Percentiles rank a stretch among this genome's conserved stretches.
Conservation (phyloP, 2,888 invertebrate genomes). For the Acanthosepion esculentum region DNA sequence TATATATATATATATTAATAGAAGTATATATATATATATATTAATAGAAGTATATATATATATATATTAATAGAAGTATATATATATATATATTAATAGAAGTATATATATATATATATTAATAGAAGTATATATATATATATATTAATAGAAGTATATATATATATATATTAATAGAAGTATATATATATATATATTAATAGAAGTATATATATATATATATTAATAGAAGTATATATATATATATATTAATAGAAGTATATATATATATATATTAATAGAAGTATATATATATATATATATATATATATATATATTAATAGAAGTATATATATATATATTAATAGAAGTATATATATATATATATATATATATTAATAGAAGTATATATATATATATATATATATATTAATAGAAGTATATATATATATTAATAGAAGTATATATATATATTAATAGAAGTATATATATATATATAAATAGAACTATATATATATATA, state of each 20-base stretch:
- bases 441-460: neutral
- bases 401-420: neutral
- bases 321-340: too few species aligned
- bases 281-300: too few species aligned
- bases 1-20: neutral
- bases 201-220: neutral
- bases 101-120: too few species aligned
- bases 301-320: too few species aligned
- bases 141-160: neutral
- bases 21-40: neutral
- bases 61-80: neutral
- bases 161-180: neutral
- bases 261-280: too few species aligned
- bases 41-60: neutral
- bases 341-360: neutral
- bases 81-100: neutral
- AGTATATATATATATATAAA: neutral
- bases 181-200: too few species aligned
- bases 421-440: neutral
- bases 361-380: neutral
- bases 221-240: too few species aligned
- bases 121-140: neutral
- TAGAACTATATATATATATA: neutral
- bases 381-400: constrained; percentile 43
- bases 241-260: too few species aligned